Evolutionary conservation across 2,113 vertebrate genomes (phyloP).

Genomic region (Tor tambroides): DNA sequence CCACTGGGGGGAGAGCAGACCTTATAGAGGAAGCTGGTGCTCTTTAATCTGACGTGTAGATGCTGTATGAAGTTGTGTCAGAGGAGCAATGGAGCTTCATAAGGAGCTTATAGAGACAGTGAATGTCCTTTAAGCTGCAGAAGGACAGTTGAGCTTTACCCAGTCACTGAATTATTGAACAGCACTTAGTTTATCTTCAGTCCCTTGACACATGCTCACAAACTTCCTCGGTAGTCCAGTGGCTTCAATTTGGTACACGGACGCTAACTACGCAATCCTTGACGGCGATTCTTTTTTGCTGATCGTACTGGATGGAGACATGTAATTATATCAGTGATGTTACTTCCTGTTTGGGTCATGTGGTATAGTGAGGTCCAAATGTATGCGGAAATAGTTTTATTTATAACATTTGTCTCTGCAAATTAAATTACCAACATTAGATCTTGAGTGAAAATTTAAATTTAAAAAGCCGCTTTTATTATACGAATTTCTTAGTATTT

Average conservation of each 20-base stretch:
- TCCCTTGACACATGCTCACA: not conserved
- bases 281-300: not conserved
- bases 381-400: not conserved
- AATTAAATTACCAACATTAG: not conserved
- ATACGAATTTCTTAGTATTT: too few relatives aligned
- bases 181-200: constrained; percentile 47
- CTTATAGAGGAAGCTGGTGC: not conserved
- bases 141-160: constrained; percentile 52
- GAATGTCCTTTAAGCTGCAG: constrained; percentile 40
- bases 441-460: not conserved
- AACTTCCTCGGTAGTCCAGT: not conserved
- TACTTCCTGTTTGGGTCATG: not conserved
- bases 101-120: constrained; percentile 33
- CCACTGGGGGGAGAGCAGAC: constrained; percentile 1
- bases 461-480: too few relatives aligned
- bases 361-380: not conserved
- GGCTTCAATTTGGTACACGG: not conserved
- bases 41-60: not conserved
- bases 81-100: not conserved
- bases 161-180: constrained; percentile 57
- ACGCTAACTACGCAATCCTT: not conserved
- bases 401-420: not conserved
- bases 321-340: not conserved
- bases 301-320: not conserved
- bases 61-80: not conserved